Percentiles rank a stretch among this genome's conserved stretches.
phyloP scores from a whole-genome alignment of 2,888 invertebrate species.

The Nebria salina region DNA sequence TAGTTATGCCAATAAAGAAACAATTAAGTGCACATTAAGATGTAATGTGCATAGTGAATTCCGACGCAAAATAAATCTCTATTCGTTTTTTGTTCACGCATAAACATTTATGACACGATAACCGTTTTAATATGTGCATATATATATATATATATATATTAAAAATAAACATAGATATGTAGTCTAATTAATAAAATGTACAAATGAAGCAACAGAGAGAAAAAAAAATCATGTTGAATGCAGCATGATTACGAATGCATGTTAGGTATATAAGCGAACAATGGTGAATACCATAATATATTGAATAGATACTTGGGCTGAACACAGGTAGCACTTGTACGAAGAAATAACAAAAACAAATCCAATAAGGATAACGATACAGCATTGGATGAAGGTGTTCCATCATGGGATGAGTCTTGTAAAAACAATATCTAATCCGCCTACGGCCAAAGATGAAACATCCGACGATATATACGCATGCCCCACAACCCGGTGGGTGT shows the following conservation, averaged over 20 bases:
- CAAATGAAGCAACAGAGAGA: no score
- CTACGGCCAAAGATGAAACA: slow-evolving; percentile 30
- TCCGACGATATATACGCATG: slow-evolving; percentile 30
- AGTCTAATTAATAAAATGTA: no score
- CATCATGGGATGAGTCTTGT: slow-evolving; percentile 3
- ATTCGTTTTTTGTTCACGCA: no score
- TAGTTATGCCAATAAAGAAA: neutral
- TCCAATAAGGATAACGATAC: slow-evolving; percentile 16
- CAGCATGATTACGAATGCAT: no score
- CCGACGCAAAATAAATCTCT: neutral
- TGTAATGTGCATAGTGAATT: neutral
- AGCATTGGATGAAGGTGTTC: neutral
- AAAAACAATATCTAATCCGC: slow-evolving; percentile 46
- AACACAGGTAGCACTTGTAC: slow-evolving; percentile 38
- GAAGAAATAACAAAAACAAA: slow-evolving; percentile 33
- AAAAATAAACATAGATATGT: no score
- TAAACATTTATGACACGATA: neutral
- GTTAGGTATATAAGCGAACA: no score
- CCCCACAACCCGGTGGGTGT: slow-evolving; percentile 16
- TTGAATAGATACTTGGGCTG: slow-evolving; percentile 29
- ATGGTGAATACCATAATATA: slow-evolving; percentile 1
- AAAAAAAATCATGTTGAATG: no score
- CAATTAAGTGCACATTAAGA: neutral
- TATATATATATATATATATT: neutral
- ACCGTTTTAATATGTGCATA: neutral